Percentiles rank a stretch among this genome's conserved stretches.
These are phyloP conservation scores for Crax fasciolata DNA, from an alignment of 2,797 vertebrate species.

Conservation along the genomic window DNA sequence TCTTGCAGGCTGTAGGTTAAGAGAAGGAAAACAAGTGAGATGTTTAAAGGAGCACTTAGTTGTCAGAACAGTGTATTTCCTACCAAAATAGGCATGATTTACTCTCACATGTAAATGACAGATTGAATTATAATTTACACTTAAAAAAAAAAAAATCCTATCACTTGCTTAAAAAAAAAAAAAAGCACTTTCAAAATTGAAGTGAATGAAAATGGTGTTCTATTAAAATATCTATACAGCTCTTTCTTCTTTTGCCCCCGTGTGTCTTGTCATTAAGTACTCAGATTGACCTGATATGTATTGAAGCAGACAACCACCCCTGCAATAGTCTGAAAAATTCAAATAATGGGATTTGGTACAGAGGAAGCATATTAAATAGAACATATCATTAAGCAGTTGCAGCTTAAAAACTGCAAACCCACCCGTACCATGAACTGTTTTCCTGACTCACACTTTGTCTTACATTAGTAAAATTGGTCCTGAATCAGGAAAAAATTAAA, in stretches of 20 bases:
- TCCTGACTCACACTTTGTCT: background rate
- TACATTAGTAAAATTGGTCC: background rate
- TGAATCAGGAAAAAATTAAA: background rate
- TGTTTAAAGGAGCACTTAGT: constrained; percentile 30
- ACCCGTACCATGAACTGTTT: background rate
- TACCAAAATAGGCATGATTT: constrained; percentile 11
- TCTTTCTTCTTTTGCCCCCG: background rate
- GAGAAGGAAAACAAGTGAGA: constrained; percentile 26
- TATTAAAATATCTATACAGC: background rate
- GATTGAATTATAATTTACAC: background rate
- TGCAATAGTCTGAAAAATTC: background rate
- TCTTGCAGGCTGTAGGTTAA: constrained; percentile 4
- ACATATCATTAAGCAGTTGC: background rate
- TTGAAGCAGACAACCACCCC: background rate
- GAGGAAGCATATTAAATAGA: background rate
- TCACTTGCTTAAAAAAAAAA: constrained; percentile 7
- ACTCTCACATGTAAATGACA: constrained; percentile 19
- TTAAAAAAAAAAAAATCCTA: background rate
- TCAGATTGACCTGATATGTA: background rate
- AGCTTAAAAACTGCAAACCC: background rate
- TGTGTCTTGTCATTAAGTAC: background rate
- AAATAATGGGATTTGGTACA: background rate
- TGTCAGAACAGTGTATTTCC: constrained; percentile 42
- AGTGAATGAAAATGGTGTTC: constrained; percentile 20
- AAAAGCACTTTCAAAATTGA: constrained; percentile 13